Evolutionary conservation across 2,797 vertebrate species (phyloP), one percentile per base, ranked within the genome.

Genomic region (Periparus ater): DNA sequence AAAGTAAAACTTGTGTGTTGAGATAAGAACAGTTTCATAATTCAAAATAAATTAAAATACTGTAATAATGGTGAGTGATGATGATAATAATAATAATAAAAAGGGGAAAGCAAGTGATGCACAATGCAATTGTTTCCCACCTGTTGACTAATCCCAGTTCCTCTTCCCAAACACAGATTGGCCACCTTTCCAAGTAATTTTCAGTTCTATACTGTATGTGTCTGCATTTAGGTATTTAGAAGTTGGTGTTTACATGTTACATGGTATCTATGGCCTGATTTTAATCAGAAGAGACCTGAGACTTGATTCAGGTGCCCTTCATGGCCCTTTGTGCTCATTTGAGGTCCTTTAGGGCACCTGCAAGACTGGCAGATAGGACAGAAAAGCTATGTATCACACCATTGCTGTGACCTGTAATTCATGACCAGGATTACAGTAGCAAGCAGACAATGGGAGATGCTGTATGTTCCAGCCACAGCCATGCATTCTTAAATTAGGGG

Each of bases 101-200:
- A 36, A 36, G 8, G 22, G 6, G 27, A 48, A 67, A 79, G 15
- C 14, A 79, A 40, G 29, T 40, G 4, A n/a, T 79, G 34, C 10
- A 48, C 15, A 58, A 22, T 40, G 30, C 19, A 40, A 3, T 27
- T 50, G 15, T 22, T 58, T 19, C 22, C 19, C 23, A 42, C 12
- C 12, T 11, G 5, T 11, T 67, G 51, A 40, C 23, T 1, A 0
- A 27, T 57, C 44, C 23, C 29, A 40, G 42, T 27, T 14, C 15
- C 15, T 34, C 7, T 7, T 50, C n/a, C 53, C 44, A 63, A 53
- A 63, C 60, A 29, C 15, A 44, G 30, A 42, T 6, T 7, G 1
- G 53, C 11, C 23, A 20, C 53, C 19, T 66, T 67, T 68, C 63
- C 34, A n/a, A 7, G 15, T 18, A 48, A 50, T 1, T 0, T n/a